Evolutionary conservation across 2,113 vertebrate species (phyloP).

Genomic region (Panthera uncia): DNA sequence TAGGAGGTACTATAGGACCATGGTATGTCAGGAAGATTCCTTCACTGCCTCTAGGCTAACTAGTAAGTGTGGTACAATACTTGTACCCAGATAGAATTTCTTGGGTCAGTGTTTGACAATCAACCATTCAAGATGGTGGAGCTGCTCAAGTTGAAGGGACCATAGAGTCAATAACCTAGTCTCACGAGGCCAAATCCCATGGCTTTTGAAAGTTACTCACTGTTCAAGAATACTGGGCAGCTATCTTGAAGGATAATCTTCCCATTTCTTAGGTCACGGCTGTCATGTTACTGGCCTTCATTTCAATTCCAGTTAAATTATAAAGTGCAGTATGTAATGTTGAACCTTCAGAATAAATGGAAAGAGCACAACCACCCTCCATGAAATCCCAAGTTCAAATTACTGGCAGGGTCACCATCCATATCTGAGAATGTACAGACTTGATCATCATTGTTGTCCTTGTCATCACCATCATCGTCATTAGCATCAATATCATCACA

Average conservation of each 20-base stretch:
- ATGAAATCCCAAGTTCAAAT: conserved; percentile 71
- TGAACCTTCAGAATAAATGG: conserved; percentile 79
- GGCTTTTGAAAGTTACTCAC: not conserved
- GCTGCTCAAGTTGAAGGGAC: not conserved
- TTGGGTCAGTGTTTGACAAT: conserved; percentile 37
- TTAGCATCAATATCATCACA: conserved; percentile 67
- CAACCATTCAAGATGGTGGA: not conserved
- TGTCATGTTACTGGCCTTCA: conserved; percentile 71
- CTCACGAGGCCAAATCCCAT: not conserved
- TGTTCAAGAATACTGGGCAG: conserved; percentile 66
- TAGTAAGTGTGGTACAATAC: not conserved
- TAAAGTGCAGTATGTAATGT: conserved; percentile 83
- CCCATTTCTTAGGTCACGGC: conserved; percentile 67
- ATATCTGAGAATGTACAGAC: conserved; percentile 69
- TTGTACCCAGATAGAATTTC: not conserved
- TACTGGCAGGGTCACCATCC: conserved; percentile 66
- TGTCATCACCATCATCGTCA: not conserved
- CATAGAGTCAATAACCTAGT: not conserved
- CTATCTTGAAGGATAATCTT: conserved; percentile 66
- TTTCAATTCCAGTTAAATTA: conserved; percentile 81
- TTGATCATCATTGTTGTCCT: not conserved
- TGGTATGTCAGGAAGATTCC: not conserved
- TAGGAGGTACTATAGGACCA: not conserved
- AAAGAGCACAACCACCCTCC: conserved; percentile 75
- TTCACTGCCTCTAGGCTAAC: not conserved